phyloP scores from a whole-genome alignment of 2,888 invertebrate species.

The Lycophotia porphyrea region DNA sequence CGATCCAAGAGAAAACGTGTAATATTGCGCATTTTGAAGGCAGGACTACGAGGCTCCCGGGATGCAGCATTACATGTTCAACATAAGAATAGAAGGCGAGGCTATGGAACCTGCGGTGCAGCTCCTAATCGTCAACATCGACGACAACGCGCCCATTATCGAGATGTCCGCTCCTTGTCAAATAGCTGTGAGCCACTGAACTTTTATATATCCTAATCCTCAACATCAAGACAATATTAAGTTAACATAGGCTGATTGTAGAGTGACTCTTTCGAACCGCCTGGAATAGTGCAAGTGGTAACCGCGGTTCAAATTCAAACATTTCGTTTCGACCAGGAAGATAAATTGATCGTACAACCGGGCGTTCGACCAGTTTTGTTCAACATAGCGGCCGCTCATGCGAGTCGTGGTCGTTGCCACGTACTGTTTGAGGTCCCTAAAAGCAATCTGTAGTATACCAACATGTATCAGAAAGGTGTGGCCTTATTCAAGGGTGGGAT shows the following conservation, averaged over 20 bases:
- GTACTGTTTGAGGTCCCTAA: not conserved
- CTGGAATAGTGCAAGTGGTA: no score
- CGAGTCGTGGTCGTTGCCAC: not conserved
- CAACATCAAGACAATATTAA: not conserved
- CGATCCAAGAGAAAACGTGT: not conserved
- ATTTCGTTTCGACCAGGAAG: not conserved
- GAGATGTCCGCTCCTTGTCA: conserved; percentile 82
- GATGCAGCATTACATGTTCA: conserved; percentile 85
- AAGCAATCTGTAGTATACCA: not conserved
- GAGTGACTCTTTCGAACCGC: not conserved
- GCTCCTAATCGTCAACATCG: conserved; percentile 87
- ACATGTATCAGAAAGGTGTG: not conserved
- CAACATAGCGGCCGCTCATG: not conserved
- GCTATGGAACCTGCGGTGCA: conserved; percentile 76
- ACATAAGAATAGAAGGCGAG: conserved; percentile 73
- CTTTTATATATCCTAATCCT: not conserved
- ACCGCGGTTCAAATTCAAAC: not conserved
- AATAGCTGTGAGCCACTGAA: conserved; percentile 80
- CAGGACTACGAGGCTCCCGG: conserved; percentile 89
- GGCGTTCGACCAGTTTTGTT: not conserved
- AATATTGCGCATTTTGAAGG: conserved; percentile 67
- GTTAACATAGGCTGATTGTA: not conserved
- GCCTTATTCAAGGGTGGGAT: not conserved
- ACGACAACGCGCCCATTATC: conserved; percentile 89
- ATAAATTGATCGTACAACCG: not conserved